Base-by-base conservation (phyloP, 2,888 invertebrate species). In the Galerucella pusilla region DNA sequence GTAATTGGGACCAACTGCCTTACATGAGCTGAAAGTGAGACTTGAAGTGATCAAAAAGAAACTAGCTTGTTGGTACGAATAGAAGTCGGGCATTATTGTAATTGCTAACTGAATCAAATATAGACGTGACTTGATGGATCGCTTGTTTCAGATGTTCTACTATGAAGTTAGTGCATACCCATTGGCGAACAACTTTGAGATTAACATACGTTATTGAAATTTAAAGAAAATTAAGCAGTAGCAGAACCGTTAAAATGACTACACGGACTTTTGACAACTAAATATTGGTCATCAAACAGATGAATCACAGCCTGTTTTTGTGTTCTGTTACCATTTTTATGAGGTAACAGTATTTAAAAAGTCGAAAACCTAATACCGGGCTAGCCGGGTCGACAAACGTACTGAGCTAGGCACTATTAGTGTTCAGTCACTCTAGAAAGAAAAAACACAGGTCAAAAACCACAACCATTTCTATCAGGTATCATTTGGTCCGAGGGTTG, bases 261-360 rank as follows among this genome's bases (percentile, higher is more conserved):
- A 85, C 78, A 85, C 83, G 84, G 83, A 84, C 85, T 85, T 85
- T 87, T 86, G 86, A 86, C 82, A 87, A 88, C 85, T 86, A 86
- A 87, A 85, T 83, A 85, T 87, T 88, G 88, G 88, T 88, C 88
- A 88, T 88, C 87, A 86, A 87, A 87, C 83, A 85, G 88, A 87
- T 87, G 87, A 88, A 88, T 89, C 89, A 89, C 89, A 89, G 89
- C 89, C 89, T 88, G 88, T 87, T 88, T 88, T 88, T 88, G 87
- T 87, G 85, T 87, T 84, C 86, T 86, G 84, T 84, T 85, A 79
- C 76, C 80, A 73, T 78, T 79, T 68, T 72, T 75, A 79, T 72
- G 73, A 80, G 78, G 78, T 69, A 80, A 81, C 78, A 81, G 83
- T 81, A 71, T 81, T 81, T 77, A 81, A 81, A 82, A 81, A 79